phyloP scores from a whole-genome alignment of 2,888 invertebrate species.

The Eupithecia subumbrata region DNA sequence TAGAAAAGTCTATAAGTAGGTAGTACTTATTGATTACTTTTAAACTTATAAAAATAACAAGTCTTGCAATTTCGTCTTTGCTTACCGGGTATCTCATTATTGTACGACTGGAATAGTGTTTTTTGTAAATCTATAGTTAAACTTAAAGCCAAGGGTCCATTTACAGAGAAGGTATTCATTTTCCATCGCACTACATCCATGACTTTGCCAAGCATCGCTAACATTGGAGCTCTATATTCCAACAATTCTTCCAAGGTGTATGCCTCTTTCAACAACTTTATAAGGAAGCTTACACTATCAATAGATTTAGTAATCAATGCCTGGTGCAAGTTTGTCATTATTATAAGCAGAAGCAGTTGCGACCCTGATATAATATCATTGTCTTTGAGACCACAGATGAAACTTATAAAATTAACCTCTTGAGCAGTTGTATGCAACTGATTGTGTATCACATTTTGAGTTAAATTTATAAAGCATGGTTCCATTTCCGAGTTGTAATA shows the following conservation, averaged over 20 bases:
- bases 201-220: conserved; percentile 73
- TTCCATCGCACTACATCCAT: conserved; percentile 70
- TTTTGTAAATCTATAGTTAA: conserved; percentile 61
- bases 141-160: conserved; percentile 60
- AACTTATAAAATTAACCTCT: conserved; percentile 62
- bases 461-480: conserved; percentile 60
- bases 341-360: conserved; percentile 65
- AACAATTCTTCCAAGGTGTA: conserved; percentile 61
- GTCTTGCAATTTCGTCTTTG: neutral
- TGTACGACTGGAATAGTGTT: conserved; percentile 61
- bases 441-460: conserved; percentile 56
- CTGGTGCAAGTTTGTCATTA: conserved; percentile 72
- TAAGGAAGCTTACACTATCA: conserved; percentile 55
- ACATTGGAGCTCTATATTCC: conserved; percentile 69
- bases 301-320: conserved; percentile 61
- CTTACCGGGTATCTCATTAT: conserved; percentile 63
- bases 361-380: conserved; percentile 57
- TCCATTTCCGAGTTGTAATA: conserved; percentile 69
- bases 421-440: conserved; percentile 56
- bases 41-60: neutral
- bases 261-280: conserved; percentile 58
- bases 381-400: conserved; percentile 63
- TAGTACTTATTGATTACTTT: no score
- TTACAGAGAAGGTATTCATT: conserved; percentile 58
- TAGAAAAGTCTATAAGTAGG: no score